Evolutionary conservation across 2,113 vertebrate species (phyloP), one percentile per base, ranked within the genome.

Genomic region (Gasterosteus aculeatus): DNA sequence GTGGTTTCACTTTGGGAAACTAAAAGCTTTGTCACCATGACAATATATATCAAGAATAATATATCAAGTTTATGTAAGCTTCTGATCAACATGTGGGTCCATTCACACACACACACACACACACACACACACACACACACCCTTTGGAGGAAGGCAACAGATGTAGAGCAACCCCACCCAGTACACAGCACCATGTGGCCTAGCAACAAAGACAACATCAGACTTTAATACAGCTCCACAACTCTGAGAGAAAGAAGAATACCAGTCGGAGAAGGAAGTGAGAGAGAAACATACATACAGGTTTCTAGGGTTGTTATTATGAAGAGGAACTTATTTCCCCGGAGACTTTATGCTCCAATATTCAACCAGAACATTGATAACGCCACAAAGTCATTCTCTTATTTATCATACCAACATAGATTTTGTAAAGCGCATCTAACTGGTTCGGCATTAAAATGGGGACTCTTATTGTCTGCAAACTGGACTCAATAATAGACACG

Each of bases 101-200:
- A 59, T 69, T 42, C 74, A 62, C 47, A n/a, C n/a, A n/a, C n/a
- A n/a, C n/a, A n/a, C n/a, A n/a, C n/a, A n/a, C n/a, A n/a, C n/a
- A n/a, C n/a, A n/a, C n/a, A n/a, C n/a, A n/a, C n/a, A n/a, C n/a
- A 62, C 75, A 62, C 47, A 61, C 66, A 72, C 84, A 41, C 79
- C 77, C 86, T 77, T 82, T 26, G 14, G 71, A 85, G 86, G 87
- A 58, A 42, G 72, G 68, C 76, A 89, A 73, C 81, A 89, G 82
- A 90, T 89, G 84, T 58, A 69, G 84, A 87, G 74, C 75, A 88
- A 81, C 91, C 89, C 51, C 91, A 88, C 91, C 91, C 90, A 86
- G 49, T 81, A 65, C 73, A 83, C 76, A 59, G 69, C 77, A 84
- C 81, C 84, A 85, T 59, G 60, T 82, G 82, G 78, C 88, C 75